phyloP scores from a whole-genome alignment of 2,113 vertebrate genomes.

The Tychaedon coryphoeus region DNA sequence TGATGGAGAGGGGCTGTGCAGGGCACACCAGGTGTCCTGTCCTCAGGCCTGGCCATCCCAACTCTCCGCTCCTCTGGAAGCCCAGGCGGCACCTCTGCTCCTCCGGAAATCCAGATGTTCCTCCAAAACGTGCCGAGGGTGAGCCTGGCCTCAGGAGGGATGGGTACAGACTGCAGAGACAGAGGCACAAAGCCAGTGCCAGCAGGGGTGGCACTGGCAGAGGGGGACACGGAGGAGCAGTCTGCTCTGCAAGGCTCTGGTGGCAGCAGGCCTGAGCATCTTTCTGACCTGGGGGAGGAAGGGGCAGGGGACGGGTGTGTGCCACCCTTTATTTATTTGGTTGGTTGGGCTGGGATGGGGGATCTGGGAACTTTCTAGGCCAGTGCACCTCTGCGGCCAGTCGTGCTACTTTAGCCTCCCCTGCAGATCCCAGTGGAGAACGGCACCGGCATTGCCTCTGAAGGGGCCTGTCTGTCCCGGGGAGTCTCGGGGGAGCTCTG shows the following conservation, averaged over 20 bases:
- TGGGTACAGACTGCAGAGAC: rapidly evolving
- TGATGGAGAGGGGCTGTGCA: rapidly evolving
- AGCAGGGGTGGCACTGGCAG: not conserved
- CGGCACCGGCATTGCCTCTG: not conserved
- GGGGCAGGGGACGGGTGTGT: not conserved
- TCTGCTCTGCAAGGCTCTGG: not conserved
- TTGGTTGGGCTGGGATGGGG: not conserved
- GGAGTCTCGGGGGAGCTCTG: not conserved
- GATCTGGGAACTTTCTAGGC: slow-evolving; percentile 30
- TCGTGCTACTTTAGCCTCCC: slow-evolving; percentile 56
- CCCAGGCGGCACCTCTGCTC: not conserved
- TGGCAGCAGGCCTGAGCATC: not conserved
- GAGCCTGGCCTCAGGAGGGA: not conserved
- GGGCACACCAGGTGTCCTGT: rapidly evolving
- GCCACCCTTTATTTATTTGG: not conserved
- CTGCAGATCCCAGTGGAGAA: slow-evolving; percentile 64
- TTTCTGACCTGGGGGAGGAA: not conserved
- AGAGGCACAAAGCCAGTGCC: not conserved
- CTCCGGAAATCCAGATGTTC: not conserved
- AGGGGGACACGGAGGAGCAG: not conserved
- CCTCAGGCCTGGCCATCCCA: not conserved
- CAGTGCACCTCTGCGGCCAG: not conserved
- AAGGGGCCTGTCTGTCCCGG: not conserved
- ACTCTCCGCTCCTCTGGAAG: not conserved
- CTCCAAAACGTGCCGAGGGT: not conserved